A percentile compares a stretch with the other conserved stretches of the same genome.
Evolutionary conservation across 2,888 invertebrate genomes (phyloP).

Genomic region (Catocala fraxini): DNA sequence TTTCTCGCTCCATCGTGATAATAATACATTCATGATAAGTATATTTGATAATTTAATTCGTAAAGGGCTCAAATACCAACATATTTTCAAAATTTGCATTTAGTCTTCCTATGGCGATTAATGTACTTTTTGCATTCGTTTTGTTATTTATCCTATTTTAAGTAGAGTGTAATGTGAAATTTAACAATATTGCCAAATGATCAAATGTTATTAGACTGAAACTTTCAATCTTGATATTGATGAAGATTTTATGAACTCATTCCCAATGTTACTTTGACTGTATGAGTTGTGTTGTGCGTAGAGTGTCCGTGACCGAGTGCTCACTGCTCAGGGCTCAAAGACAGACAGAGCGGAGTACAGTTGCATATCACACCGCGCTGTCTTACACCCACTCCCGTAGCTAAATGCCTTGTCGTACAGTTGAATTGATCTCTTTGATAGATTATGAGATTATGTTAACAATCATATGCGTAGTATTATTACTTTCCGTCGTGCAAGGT

Average conservation of each 20-base stretch:
- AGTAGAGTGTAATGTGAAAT: conserved; percentile 59
- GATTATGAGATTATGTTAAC: conserved; percentile 74
- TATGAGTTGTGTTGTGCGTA: conserved; percentile 45
- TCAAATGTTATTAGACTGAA: conserved; percentile 86
- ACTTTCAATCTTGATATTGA: conserved; percentile 65
- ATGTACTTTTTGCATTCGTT: conserved; percentile 67
- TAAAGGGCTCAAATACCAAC: conserved; percentile 68
- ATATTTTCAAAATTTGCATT: conserved; percentile 69
- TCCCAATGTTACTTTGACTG: conserved; percentile 54
- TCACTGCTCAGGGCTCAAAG: conserved; percentile 18
- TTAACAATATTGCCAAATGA: conserved; percentile 86
- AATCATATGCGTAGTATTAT: conserved; percentile 69
- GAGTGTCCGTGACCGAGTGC: conserved; percentile 26
- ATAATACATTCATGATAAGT: conserved; percentile 46
- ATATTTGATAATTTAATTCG: conserved; percentile 53
- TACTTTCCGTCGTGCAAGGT: conserved; percentile 86
- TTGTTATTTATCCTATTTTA: conserved; percentile 71
- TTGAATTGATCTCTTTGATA: conserved; percentile 82
- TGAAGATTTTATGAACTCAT: conserved; percentile 59
- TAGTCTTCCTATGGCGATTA: conserved; percentile 82
- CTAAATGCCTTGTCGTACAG: conserved; percentile 67
- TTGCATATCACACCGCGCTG: conserved; percentile 77
- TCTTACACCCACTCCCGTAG: conserved; percentile 41
- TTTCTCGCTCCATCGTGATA: conserved; percentile 54
- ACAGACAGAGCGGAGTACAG: conserved; percentile 6